Evolutionary conservation across 2,797 vertebrate species (phyloP), one percentile per base, ranked within the genome.

Genomic region (Echeneis naucrates): DNA sequence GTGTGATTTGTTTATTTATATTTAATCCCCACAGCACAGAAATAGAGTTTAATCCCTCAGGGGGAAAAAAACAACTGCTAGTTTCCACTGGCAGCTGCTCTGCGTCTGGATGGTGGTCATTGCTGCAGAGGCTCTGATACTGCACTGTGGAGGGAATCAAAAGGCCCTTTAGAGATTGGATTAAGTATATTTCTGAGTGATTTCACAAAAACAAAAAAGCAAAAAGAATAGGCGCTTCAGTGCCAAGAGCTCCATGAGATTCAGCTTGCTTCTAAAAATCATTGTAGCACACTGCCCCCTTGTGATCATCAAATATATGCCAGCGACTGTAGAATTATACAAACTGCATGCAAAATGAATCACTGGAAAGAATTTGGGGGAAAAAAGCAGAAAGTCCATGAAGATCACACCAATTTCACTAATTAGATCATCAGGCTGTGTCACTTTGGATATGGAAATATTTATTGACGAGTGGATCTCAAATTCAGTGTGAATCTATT

Each of bases 261-360:
- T 59, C 48, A 42, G 27, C 68, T 76, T 12, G 42, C 44, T 11
- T 68, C 14, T 30, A 27, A 85, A n/a, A 77, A 85, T 50, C 9
- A 82, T 78, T 89, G 80, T 88, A 48, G 84, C 87, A 91, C 86
- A 93, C 75, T 92, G 92, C 89, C 92, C 90, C 85, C 92, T 87
- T 73, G 89, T 92, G 93, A 80, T 75, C 38, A 23, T 71, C 68
- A 53, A 73, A 33, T 1, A 42, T n/a, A 35, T 19, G 52, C 44
- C 58, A 82, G 67, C 12, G 50, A 58, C 57, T 72, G 21, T 35
- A 38, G 40, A 27, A 62, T 57, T 65, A 33, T 10, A 27, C 12
- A 27, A 13, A n/a, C n/a, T 58, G 55, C 67, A 54, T 17, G 51
- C 30, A 53, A 63, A 75, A 65, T 32, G 0, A 69, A 54, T 27